Evolutionary conservation across 2,113 vertebrate genomes (phyloP).

Genomic region (Caracal caracal): DNA sequence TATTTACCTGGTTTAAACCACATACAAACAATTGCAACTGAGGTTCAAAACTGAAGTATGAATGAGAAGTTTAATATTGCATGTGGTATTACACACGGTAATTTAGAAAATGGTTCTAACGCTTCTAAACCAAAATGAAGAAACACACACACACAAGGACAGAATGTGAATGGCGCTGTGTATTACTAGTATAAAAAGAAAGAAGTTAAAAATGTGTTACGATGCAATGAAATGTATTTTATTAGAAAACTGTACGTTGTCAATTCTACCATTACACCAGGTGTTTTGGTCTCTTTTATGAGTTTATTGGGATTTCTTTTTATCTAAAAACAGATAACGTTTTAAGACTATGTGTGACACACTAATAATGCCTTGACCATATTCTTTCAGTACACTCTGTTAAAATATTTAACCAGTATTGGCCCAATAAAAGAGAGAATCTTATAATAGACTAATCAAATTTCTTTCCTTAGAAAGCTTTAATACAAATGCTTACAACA

Average conservation of each 20-base stretch:
- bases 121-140: not conserved
- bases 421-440: not conserved
- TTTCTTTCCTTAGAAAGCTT: not conserved
- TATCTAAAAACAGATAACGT: not conserved
- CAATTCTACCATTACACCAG: not conserved
- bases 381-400: not conserved
- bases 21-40: not conserved
- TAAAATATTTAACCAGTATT: conserved; percentile 19
- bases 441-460: not conserved
- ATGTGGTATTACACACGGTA: not conserved
- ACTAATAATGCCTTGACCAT: not conserved
- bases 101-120: conserved; percentile 12
- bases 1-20: not conserved
- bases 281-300: not conserved
- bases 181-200: not conserved
- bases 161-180: not conserved
- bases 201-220: not conserved
- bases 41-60: not conserved
- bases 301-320: conserved; percentile 47
- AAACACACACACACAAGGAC: not conserved
- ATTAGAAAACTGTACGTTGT: not conserved
- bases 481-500: not conserved
- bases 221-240: not conserved
- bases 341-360: not conserved
- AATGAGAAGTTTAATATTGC: not conserved